These are phyloP conservation scores for Ellobius talpinus DNA, from an alignment of 2,113 vertebrate species.

Conservation along the genomic window DNA sequence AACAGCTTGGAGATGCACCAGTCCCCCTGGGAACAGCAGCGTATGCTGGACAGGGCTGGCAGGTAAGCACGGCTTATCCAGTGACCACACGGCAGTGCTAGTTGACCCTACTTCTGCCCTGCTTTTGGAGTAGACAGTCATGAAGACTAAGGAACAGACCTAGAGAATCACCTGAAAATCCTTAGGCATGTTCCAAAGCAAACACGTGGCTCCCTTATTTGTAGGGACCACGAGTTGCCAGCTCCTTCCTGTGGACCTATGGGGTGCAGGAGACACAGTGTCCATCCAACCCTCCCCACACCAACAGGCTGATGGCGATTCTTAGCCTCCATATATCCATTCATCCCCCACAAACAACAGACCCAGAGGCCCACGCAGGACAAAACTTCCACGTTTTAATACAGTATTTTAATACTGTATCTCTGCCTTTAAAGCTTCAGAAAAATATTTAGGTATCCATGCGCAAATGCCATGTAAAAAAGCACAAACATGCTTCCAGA, in stretches of 20 bases:
- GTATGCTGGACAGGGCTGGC: neutral
- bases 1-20: neutral
- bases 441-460: neutral
- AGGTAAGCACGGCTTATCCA: neutral
- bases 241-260: rapidly evolving
- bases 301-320: neutral
- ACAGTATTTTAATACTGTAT: neutral
- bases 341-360: neutral
- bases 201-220: neutral
- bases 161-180: neutral
- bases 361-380: rapidly evolving
- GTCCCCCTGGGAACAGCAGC: neutral
- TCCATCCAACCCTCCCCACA: neutral
- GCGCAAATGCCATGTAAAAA: neutral
- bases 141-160: neutral
- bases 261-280: too few species aligned
- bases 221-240: neutral
- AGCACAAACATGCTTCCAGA: neutral
- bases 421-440: neutral
- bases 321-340: neutral
- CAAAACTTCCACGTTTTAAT: neutral
- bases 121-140: neutral
- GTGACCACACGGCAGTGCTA: neutral
- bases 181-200: neutral
- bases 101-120: neutral